Evolutionary conservation across 2,113 vertebrate genomes (phyloP), one percentile per base, ranked within the genome.

Genomic region (Macrotus californicus): DNA sequence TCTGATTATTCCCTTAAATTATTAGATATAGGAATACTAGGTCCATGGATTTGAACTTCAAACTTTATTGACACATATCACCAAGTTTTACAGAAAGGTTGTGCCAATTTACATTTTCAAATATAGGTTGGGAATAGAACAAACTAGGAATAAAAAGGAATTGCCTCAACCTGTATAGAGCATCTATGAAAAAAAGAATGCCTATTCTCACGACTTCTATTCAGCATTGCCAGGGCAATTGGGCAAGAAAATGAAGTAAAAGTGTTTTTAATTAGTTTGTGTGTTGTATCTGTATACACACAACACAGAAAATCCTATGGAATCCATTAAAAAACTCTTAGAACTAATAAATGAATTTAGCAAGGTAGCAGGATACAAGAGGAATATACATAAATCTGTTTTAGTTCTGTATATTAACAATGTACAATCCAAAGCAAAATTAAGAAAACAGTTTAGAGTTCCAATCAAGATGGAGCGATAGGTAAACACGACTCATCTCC

Each of bases 191-290:
- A 34, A 73, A 84, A 50, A 77, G 36, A 9, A 21, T 79, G 19
- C 46, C 36, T 64, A 16, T 41, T 86, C 24, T 79, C 11, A 24
- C 9, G 41, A 61, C 9, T 87, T 93, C 0, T 77, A 1, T 64
- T 95, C 64, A 83, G 7, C 26, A 54, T 31, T 75, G 24, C 43
- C 26, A 83, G 82, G 36, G 36, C 50, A 93, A 0, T 87, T 93
- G 83, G 46, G 16, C 61, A 70, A 87, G 67, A 81, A 94, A 86
- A 67, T 39, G 50, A 72, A 90, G 64, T 87, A 82, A 93, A 88
- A 83, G 48, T 70, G 7, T 73, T 9, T 67, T 19, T 84, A 54
- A 54, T 73, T 81, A 46, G 26, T 70, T 75, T 66, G 29, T 77
- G 11, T 92, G 13, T 76, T 48, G 6, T 76, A 14, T 73, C 5